Conservation (phyloP, 2,113 vertebrate genomes). For the Pseudopipra pipra region DNA sequence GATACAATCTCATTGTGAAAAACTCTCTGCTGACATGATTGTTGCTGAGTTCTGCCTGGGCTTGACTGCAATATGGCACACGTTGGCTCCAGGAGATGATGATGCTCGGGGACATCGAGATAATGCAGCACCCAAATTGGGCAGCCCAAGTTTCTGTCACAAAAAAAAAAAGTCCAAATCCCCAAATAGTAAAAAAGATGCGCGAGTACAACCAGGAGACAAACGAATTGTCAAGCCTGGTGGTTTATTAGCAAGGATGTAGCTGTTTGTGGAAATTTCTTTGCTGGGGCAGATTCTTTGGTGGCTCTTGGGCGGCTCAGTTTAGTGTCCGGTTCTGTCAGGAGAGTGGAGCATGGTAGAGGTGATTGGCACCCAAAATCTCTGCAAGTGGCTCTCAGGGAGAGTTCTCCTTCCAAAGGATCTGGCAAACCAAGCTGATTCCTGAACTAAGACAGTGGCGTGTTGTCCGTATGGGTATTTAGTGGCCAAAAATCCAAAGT, state of each 20-base stretch:
- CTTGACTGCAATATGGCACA: slow-evolving; percentile 44
- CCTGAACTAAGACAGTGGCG: accelerated
- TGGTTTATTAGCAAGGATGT: not conserved
- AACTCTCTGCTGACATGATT: slow-evolving; percentile 45
- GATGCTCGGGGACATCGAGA: slow-evolving; percentile 7
- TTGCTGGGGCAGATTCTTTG: not conserved
- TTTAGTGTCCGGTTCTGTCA: not conserved
- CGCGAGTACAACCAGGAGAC: not conserved
- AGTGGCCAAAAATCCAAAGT: not conserved
- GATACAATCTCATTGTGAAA: slow-evolving; percentile 32
- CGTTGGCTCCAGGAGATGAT: not conserved
- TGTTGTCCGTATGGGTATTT: not conserved
- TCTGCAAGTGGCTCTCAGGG: accelerated
- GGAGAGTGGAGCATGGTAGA: accelerated
- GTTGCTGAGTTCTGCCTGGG: slow-evolving; percentile 39
- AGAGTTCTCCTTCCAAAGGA: not conserved
- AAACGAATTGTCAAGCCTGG: not conserved
- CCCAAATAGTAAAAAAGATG: not conserved
- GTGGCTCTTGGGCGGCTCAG: not conserved
- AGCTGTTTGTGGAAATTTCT: not conserved
- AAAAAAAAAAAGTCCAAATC: not conserved
- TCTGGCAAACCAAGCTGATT: not conserved
- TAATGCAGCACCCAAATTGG: not conserved
- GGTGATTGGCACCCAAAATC: accelerated
- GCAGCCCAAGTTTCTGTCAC: not conserved